Percentiles rank a stretch among this genome's conserved stretches.
phyloP scores from a whole-genome alignment of 2,888 invertebrate genomes.

The Sphaerophoria rueppellii region DNA sequence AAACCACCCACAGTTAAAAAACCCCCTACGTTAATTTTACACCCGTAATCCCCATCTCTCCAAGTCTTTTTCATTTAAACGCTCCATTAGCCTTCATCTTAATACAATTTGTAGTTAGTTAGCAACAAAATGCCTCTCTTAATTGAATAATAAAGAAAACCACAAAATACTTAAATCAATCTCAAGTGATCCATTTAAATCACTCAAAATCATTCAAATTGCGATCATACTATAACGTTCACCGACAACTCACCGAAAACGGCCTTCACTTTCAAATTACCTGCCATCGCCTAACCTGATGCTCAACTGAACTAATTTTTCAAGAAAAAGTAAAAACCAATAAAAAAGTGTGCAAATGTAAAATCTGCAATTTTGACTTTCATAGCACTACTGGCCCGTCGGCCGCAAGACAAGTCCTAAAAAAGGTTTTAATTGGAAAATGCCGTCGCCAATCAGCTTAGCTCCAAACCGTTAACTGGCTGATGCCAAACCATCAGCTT shows the following conservation, averaged over 20 bases:
- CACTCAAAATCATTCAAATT: conserved; percentile 33
- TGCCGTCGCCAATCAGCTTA: conserved; percentile 46
- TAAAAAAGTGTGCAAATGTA: conserved; percentile 20
- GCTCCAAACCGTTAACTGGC: conserved; percentile 10
- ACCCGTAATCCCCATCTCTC: not conserved
- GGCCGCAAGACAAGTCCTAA: conserved; percentile 28
- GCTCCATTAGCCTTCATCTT: not conserved
- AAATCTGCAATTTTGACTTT: conserved; percentile 50
- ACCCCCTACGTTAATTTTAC: not conserved
- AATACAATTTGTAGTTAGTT: not conserved
- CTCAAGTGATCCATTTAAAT: conserved; percentile 26
- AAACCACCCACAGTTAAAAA: not conserved
- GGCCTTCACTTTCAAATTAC: conserved; percentile 68
- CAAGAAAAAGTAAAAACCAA: not conserved
- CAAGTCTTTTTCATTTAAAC: conserved; percentile 1
- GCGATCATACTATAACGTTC: not conserved
- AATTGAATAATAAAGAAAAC: not conserved
- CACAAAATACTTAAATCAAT: not conserved
- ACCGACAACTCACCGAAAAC: conserved; percentile 2
- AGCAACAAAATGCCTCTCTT: not conserved
- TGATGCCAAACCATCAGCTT: conserved; percentile 23
- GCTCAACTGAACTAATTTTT: conserved; percentile 5
- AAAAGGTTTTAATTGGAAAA: conserved; percentile 53
- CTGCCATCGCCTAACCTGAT: conserved; percentile 31
- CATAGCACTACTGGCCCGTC: conserved; percentile 33